Evolutionary conservation across 1,140 invertebrate genomes (phyloP), one percentile per base, ranked within the genome.

Genomic region (Drosophila pachea): DNA sequence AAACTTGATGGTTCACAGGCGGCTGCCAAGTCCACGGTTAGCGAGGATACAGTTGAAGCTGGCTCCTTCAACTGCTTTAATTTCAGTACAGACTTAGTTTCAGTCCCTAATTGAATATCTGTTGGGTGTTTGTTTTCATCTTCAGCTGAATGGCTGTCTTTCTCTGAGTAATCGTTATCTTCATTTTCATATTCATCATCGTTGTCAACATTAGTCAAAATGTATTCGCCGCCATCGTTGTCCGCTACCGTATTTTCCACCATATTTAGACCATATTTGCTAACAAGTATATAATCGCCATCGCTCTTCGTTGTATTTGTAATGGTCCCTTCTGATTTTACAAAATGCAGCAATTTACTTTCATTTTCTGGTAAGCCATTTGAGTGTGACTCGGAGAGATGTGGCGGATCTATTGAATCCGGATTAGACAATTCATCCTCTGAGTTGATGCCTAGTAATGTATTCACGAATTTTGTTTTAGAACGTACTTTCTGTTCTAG

Each of bases 21-120:
- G 7, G 42, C 56, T 2, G 52, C 73, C n/a, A 76, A 42, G 42
- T 82, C 74, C 0, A 42, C 9, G 14, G 35, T 14, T 52, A 61
- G 54, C 0, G 58, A 12, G 38, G 8, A 22, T 0, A 1, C 38
- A 9, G 22, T 9, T 8, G 50, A 16, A 4, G 32, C 32, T n/a
- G 33, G 38, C 29, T 55, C 29, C 11, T 56, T 38, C 7, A 31
- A 14, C 2, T 9, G 42, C n/a, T 55, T 32, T 9, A 53, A 11
- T 12, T 66, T 66, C 0, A 43, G 36, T 9, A 16, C 29, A 16
- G 52, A 11, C 5, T 52, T 16, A 35, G 4, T 4, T 5, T 52
- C 32, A 12, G 32, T 0, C 5, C 31, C 29, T 5, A 22, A 7
- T 6, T 32, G 47, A 1, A 8, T 35, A 12, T 35, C 12, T 16